Evolutionary conservation across 2,113 vertebrate genomes (phyloP).

Genomic region (Cheilinus undulatus): DNA sequence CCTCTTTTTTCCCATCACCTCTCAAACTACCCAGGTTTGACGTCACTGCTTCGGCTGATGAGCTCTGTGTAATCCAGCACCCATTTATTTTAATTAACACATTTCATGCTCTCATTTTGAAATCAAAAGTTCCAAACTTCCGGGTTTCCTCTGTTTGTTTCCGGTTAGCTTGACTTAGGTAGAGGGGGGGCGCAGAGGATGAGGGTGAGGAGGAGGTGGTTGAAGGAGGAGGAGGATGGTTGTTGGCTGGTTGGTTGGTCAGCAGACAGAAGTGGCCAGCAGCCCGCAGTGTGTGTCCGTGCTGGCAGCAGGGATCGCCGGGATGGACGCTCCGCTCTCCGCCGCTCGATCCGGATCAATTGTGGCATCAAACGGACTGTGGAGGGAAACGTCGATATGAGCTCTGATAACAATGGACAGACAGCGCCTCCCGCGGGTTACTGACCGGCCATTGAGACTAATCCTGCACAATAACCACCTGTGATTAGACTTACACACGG

Average conservation of each 20-base stretch:
- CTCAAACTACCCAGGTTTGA: neutral
- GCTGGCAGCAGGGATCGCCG: slow-evolving; percentile 45
- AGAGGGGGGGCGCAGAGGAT: neutral
- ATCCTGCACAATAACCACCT: slow-evolving; percentile 37
- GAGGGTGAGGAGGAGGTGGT: slow-evolving; percentile 14
- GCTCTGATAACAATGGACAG: slow-evolving; percentile 44
- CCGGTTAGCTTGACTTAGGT: slow-evolving; percentile 17
- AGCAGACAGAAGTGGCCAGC: slow-evolving; percentile 25
- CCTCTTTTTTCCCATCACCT: neutral
- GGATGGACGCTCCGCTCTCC: neutral
- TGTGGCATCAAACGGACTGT: slow-evolving; percentile 50
- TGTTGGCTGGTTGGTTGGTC: slow-evolving; percentile 17
- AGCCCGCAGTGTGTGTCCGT: slow-evolving; percentile 33
- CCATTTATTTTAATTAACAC: neutral
- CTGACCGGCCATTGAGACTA: slow-evolving; percentile 39
- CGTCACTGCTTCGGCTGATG: neutral
- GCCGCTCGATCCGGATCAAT: slow-evolving; percentile 51
- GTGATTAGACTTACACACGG: slow-evolving; percentile 22
- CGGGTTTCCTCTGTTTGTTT: neutral
- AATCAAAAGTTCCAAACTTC: neutral
- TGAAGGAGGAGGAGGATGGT: neutral
- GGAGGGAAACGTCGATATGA: slow-evolving; percentile 48
- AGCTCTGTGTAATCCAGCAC: neutral
- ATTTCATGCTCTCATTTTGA: slow-evolving; percentile 60
- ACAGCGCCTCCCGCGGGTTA: slow-evolving; percentile 61